Conservation (phyloP, 2,888 invertebrate species). For the Leucoma salicis region DNA sequence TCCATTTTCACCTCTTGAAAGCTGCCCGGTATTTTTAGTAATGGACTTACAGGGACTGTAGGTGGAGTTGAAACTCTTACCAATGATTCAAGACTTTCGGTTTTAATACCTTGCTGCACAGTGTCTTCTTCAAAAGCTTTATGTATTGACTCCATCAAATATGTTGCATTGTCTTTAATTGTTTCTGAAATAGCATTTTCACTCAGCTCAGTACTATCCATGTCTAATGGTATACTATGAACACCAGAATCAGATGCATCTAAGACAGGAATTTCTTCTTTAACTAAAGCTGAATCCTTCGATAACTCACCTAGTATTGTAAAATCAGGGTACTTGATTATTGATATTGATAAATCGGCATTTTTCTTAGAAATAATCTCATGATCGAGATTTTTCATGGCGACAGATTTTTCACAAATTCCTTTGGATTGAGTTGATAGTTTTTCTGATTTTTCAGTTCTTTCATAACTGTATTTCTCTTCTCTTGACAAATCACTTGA, state of each 20-base stretch:
- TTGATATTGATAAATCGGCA: slow-evolving; percentile 33
- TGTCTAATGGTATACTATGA: slow-evolving; percentile 52
- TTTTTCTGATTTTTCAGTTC: slow-evolving; percentile 59
- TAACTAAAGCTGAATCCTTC: slow-evolving; percentile 35
- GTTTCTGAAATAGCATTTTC: slow-evolving; percentile 26
- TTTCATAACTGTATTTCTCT: slow-evolving; percentile 72
- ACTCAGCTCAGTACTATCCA: slow-evolving; percentile 23
- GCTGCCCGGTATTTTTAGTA: slow-evolving; percentile 63
- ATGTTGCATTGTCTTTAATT: slow-evolving; percentile 45
- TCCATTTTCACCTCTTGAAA: slow-evolving; percentile 65
- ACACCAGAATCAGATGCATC: slow-evolving; percentile 57
- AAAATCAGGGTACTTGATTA: slow-evolving; percentile 35
- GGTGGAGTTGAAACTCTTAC: slow-evolving; percentile 83
- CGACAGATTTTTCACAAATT: slow-evolving; percentile 22
- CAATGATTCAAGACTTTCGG: slow-evolving; percentile 55
- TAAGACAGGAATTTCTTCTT: slow-evolving; percentile 48
- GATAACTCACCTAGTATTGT: slow-evolving; percentile 18
- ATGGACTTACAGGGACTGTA: slow-evolving; percentile 86
- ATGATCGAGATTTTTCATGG: slow-evolving; percentile 33
- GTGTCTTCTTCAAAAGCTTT: slow-evolving; percentile 64
- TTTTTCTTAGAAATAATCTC: slow-evolving; percentile 26
- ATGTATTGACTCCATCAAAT: slow-evolving; percentile 62
- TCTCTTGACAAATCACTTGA: slow-evolving; percentile 73
- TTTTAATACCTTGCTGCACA: slow-evolving; percentile 72
- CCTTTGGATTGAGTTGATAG: slow-evolving; percentile 11